A percentile compares a stretch with the other conserved stretches of the same genome.
Evolutionary conservation across 1,140 invertebrate species (phyloP).

Genomic region (Philotrypesis tridentata): DNA sequence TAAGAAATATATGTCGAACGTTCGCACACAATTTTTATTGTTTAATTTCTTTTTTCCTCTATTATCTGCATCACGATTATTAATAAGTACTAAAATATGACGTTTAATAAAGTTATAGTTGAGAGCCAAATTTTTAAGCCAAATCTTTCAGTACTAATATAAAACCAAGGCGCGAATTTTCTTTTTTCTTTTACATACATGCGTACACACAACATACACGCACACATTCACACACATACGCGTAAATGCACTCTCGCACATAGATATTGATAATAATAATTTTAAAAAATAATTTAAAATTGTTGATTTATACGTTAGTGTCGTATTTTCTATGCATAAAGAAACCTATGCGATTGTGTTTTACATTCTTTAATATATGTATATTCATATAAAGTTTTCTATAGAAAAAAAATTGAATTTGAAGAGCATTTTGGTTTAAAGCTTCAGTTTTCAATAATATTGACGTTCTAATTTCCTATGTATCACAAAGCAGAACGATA

Average conservation of each 20-base stretch:
- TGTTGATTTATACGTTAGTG: slow-evolving; percentile 44
- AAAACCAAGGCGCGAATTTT: background rate
- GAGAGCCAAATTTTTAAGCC: background rate
- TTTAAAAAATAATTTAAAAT: slow-evolving; percentile 21
- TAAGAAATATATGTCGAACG: slow-evolving; percentile 38
- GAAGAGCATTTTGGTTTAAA: slow-evolving; percentile 24
- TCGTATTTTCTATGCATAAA: slow-evolving; percentile 34
- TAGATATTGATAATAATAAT: background rate
- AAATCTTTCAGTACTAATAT: too few species aligned
- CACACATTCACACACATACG: too few species aligned
- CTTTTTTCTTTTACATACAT: background rate
- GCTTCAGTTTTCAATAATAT: background rate
- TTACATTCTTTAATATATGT: slow-evolving; percentile 37
- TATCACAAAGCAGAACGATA: background rate
- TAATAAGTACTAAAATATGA: background rate
- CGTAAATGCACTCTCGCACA: too few species aligned
- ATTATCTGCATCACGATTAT: background rate
- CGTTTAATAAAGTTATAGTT: background rate
- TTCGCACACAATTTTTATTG: slow-evolving; percentile 37
- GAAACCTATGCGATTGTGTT: slow-evolving; percentile 33
- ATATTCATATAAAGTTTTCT: slow-evolving; percentile 32
- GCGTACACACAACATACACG: too few species aligned
- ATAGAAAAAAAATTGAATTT: slow-evolving; percentile 26
- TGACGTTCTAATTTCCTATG: background rate
- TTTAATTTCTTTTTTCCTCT: slow-evolving; percentile 32